These are phyloP conservation scores for Platorchestia sp. DNA, from an alignment of 1,140 invertebrate genomes.

Conservation along the genomic window DNA sequence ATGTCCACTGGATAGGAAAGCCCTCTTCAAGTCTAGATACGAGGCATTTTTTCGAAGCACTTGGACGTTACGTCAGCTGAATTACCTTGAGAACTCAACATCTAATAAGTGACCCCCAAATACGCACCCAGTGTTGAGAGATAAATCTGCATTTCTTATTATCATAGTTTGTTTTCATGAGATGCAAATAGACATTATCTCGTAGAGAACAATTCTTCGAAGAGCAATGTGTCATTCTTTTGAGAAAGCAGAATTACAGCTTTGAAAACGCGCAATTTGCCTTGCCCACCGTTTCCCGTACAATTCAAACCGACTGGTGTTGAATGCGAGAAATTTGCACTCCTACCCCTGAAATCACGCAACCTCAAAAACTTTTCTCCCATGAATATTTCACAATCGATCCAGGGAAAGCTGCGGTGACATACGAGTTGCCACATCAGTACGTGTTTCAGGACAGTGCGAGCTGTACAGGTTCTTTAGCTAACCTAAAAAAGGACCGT, in stretches of 20 bases:
- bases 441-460: background rate
- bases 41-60: background rate
- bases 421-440: background rate
- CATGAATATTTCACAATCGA: background rate
- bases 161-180: background rate
- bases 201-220: background rate
- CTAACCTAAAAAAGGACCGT: background rate
- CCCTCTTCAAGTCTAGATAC: background rate
- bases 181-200: background rate
- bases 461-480: background rate
- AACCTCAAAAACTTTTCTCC: background rate
- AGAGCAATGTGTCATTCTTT: background rate
- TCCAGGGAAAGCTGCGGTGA: background rate
- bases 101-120: background rate
- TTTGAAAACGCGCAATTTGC: background rate
- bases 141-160: background rate
- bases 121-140: background rate
- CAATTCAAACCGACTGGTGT: background rate
- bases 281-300: background rate
- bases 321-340: background rate
- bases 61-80: background rate
- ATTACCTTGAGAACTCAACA: background rate
- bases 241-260: background rate
- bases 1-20: constrained; percentile 3
- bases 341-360: background rate